Evolutionary conservation across 2,113 vertebrate species (phyloP), one percentile per base, ranked within the genome.

Genomic region (Syrrhaptes paradoxus): DNA sequence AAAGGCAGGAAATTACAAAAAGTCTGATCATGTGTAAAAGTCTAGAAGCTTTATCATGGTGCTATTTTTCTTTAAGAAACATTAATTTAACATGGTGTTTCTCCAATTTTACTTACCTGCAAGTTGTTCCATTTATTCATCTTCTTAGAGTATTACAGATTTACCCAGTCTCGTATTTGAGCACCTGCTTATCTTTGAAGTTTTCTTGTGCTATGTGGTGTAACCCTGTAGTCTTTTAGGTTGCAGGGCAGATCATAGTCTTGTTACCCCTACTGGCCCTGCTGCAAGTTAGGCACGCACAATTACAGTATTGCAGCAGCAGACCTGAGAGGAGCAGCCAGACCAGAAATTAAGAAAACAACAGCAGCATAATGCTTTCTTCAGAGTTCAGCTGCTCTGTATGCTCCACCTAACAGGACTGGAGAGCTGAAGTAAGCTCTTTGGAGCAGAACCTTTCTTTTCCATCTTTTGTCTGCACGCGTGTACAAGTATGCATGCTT

Each of bases 31-130:
- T 18, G 15, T 84, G 32, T 72, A 63, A 85, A 94, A 75, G 68
- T 87, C 7, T 32, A 25, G 38, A 22, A 81, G 14, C 17, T 81
- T 87, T 49, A 20, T 61, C 66, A 8, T 48, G 9, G 48, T 78
- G 31, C 20, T 78, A 0, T 52, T 63, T 51, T 85, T 57, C 29
- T 82, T 82, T 73, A 52, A 61, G 48, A 65, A 85, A 68, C 84
- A 68, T 14, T 34, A 43, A 46, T 67, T 65, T 70, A 9, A 54
- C 46, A 7, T 18, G 5, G 3, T 63, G 20, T 67, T 79, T 71
- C 55, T 72, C 87, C 49, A 28, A 2, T 68, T 93, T 90, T 78
- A 63, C 36, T 67, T 89, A 32, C 19, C 22, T 95, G 58, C 54
- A 46, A 66, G 25, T 84, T 83, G 9, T 76, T 92, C 62, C 12